Percentiles rank a stretch among this genome's conserved stretches.
Conservation (phyloP, 1,140 invertebrate species). For the Trichonephila clavipes region DNA sequence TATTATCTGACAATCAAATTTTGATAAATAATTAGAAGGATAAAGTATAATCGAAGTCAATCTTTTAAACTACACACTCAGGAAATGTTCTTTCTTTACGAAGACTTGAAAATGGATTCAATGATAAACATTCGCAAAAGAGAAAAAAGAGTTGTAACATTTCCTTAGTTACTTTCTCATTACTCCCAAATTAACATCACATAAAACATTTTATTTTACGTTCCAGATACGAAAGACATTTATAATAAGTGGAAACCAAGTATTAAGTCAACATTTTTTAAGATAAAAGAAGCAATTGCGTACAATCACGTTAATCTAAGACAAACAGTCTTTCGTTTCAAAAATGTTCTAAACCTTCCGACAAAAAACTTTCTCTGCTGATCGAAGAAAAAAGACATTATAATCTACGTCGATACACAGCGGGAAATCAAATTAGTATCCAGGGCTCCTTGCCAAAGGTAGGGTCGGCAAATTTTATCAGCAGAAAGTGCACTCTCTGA, state of each 20-base stretch:
- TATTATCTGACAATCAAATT: too few relatives aligned
- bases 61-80: too few relatives aligned
- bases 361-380: neutral
- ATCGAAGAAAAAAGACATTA: neutral
- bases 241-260: neutral
- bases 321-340: neutral
- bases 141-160: too few relatives aligned
- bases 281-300: neutral
- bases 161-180: too few relatives aligned
- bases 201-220: neutral
- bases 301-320: neutral
- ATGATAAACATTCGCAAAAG: too few relatives aligned
- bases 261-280: neutral
- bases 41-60: too few relatives aligned
- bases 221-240: neutral
- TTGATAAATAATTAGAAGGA: too few relatives aligned
- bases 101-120: too few relatives aligned
- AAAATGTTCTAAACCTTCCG: neutral
- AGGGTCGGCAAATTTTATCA: neutral
- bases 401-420: neutral
- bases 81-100: too few relatives aligned
- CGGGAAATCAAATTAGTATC: constrained; percentile 11
- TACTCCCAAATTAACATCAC: too few relatives aligned
- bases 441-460: neutral
- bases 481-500: neutral